Base-by-base conservation (phyloP, 2,113 vertebrate genomes). In the Chionis minor region DNA sequence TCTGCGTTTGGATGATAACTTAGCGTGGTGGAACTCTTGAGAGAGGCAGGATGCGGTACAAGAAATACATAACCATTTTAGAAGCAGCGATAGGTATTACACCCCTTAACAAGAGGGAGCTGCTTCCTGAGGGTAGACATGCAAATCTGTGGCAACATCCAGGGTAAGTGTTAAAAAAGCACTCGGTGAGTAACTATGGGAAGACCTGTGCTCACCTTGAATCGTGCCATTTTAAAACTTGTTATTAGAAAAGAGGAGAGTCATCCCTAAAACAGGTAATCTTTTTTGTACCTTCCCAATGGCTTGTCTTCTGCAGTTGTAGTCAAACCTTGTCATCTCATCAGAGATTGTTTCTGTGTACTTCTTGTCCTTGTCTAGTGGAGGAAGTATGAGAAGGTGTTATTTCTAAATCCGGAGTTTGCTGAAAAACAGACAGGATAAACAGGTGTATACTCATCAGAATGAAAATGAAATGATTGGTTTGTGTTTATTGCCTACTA, bases 31-130 rank as follows among this genome's bases (percentile, higher is more conserved):
- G 69, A 95, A 81, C 75, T 69, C 61, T n/a, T 82, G 66, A 92
- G 81, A 95, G 71, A 94, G 82, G 63, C 94, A 98, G 97, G 92
- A 99, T 99, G 99, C 99, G 98, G 97, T 99, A 99, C 94, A 99
- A 99, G 98, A 99, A 99, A 96, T 99, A 99, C 33, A 98, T 99
- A 92, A 99, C 99, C 42, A 98, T 99, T 97, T 98, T 99, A 98
- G 99, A 99, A 96, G 99, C 99, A 24, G 99, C 99, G 1, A 98
- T 99, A 83, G 99, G 99, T 58, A 98, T 99, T 24, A 99, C 99
- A 40, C 99, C 99, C 26, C 98, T 99, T 79, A 99, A 99, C 98
- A 99, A 99, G 96, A 98, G 99, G 56, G 99, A 99, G 86, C 98
- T 99, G 55, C 97, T 99, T 56, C 99, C 99, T 3, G 98, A 99